Evolutionary conservation across 2,113 vertebrate genomes (phyloP).

Genomic region (Aphyosemion australe): DNA sequence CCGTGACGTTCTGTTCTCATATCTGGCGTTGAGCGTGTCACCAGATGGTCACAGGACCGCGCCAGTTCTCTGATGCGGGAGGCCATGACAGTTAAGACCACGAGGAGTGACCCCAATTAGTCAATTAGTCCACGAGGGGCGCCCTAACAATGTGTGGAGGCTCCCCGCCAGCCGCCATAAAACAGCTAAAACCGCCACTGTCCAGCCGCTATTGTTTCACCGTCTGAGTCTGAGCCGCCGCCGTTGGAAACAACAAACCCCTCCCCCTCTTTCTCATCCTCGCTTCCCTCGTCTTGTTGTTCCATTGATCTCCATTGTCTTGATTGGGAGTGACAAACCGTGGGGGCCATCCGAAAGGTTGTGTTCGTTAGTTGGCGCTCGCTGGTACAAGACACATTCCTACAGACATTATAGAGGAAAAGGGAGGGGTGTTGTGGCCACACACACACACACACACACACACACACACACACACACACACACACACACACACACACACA

Average conservation of each 20-base stretch:
- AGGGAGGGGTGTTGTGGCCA: background rate
- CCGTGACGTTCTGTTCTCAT: background rate
- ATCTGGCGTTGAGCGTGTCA: conserved; percentile 47
- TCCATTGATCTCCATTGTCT: conserved; percentile 64
- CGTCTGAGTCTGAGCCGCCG: conserved; percentile 27
- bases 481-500: conserved; percentile 18
- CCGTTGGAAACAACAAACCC: conserved; percentile 37
- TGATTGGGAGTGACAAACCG: conserved; percentile 71
- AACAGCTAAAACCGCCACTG: conserved; percentile 32
- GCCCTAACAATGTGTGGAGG: conserved; percentile 18
- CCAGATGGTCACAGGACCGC: conserved; percentile 54
- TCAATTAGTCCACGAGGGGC: conserved; percentile 46
- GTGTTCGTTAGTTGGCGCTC: conserved; percentile 55
- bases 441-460: conserved; percentile 18
- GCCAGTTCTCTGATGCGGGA: conserved; percentile 20
- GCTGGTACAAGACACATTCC: conserved; percentile 53
- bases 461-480: background rate
- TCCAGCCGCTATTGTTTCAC: conserved; percentile 59
- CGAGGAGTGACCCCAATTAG: conserved; percentile 59
- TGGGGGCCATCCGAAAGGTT: conserved; percentile 60
- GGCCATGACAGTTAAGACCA: conserved; percentile 54
- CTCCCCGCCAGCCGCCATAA: conserved; percentile 16
- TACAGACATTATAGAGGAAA: conserved; percentile 26
- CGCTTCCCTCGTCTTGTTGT: conserved; percentile 10
- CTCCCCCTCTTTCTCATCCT: conserved; percentile 5